Base-by-base conservation (phyloP, 53 echinoderm and acorn worm genomes). In the Crossaster papposus region DNA sequence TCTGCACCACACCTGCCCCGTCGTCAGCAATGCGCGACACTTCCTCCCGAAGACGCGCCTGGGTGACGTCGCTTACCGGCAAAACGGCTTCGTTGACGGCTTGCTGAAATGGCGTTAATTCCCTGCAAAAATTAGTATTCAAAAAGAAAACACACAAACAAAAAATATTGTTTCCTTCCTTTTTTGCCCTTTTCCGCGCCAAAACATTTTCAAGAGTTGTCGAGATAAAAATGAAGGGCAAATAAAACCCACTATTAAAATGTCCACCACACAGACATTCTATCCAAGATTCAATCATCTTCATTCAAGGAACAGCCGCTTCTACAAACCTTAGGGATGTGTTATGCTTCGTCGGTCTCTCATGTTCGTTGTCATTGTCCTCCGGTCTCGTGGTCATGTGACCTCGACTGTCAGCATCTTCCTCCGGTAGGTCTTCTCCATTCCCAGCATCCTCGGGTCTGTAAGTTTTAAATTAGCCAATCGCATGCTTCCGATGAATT, bases 21-120 rank as follows among this genome's bases (percentile, higher is more conserved):
- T 89, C 88, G 30, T 87, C 82, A 14, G 93, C 93, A 32, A 96
- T 95, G 73, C 92, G 91, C 22, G 97, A 97, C n/a, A 97, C 97
- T 75, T 96, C 95, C 54, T 94, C 97, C 22, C 88, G 79, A 10
- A 97, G 90, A 30, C 97, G 93, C 5, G 83, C 82, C 63, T 95
- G 95, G 65, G 90, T 78, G 26, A 93, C 79, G 51, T 93, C 95
- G 1, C 89, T 79, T 14, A 91, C 88, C 51, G 90, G 92, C 83
- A 96, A 78, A 50, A 93, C 90, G 14, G 96, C 92, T 36, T 92
- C 96, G 20, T 92, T 74, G 23, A 95, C 53, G 2, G 97, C 97
- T 82, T 72, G 84, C 87, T 95, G 90, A 92, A 97, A 97, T 36
- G 94, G 89, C 6, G 94, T 94, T 26, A 96, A 89, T 51, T 91